These are phyloP conservation scores for Drosophila punjabiensis DNA, from an alignment of 1,140 invertebrate genomes.

Conservation along the genomic window DNA sequence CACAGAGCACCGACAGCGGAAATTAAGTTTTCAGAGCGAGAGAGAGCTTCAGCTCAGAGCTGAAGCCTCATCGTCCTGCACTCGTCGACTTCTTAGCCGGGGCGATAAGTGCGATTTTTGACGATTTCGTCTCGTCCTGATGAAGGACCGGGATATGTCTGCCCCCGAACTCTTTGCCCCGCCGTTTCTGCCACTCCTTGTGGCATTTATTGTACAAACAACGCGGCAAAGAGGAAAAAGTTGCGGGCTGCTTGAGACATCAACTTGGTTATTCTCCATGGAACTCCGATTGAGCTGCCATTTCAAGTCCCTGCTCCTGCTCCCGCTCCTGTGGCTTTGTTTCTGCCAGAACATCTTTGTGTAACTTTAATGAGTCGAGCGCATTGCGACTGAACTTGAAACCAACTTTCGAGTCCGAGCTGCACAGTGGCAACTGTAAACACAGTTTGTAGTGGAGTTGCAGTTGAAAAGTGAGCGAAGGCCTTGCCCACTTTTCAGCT, in stretches of 20 bases:
- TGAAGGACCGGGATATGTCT: constrained; percentile 52
- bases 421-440: constrained; percentile 52
- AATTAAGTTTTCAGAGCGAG: constrained; percentile 73
- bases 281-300: constrained; percentile 56
- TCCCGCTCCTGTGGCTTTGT: constrained; percentile 23
- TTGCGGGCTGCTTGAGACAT: constrained; percentile 64
- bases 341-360: constrained; percentile 32
- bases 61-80: constrained; percentile 8
- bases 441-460: constrained; percentile 50
- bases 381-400: constrained; percentile 59
- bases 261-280: constrained; percentile 43
- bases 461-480: constrained; percentile 15
- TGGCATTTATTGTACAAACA: constrained; percentile 67
- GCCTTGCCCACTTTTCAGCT: constrained; percentile 25
- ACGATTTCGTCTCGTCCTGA: constrained; percentile 71
- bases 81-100: constrained; percentile 56
- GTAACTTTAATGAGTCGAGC: constrained; percentile 73
- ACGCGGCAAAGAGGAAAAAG: constrained; percentile 52
- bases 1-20: constrained; percentile 59
- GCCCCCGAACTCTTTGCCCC: background rate
- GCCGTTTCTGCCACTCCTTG: constrained; percentile 34
- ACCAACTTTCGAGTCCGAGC: constrained; percentile 37
- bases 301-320: constrained; percentile 14
- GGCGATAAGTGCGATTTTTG: constrained; percentile 82
- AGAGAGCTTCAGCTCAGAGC: constrained; percentile 23